Evolutionary conservation across 2,888 invertebrate species (phyloP), one percentile per base, ranked within the genome.

Genomic region (Helleia helle): DNA sequence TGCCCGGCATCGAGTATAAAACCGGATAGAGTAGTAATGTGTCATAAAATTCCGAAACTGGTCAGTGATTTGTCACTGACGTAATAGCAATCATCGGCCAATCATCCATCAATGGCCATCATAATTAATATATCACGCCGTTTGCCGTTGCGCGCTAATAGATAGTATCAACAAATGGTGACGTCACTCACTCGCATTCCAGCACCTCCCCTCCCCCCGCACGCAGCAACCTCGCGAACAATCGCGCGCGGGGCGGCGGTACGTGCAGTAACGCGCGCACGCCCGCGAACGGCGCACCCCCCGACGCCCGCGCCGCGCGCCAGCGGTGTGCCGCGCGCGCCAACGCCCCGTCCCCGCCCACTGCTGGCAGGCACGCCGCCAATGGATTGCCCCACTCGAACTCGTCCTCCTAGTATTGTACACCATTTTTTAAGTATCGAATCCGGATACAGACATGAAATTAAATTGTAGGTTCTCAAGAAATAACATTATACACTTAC

Each of bases 301-400:
- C 83, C 48, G 65, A 65, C 2, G 74, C 75, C 44, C 88, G 84
- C 11, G 76, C 71, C 0, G 79, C 69, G 1, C 95, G 86, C 95
- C 95, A 95, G 48, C 87, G 87, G 57, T 89, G 71, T 2, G 89
- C 90, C 1, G 91, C 90, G 1, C 72, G 65, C 0, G 88, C 89
- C 7, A 91, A 77, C 0, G 68, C 59, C 2, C 76, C 76, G 49
- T 88, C 86, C 0, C 69, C 49, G 30, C 81, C 57, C 2, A 89
- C 62, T 0, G 83, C 62, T 1, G 88, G 86, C 0, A 80, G 72
- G 2, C 71, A 73, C 0, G 87, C 86, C 0, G 91, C 89, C 38
- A 72, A 68, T 0, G 91, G 90, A 67, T 94, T 94, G 2, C 95
- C 95, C 91, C 93, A 95, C 65, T 96, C 96, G 67, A 87, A 94